Evolutionary conservation across 23 tunicate species (phyloP), one percentile per base, ranked within the genome.

Genomic region (Pegea sp.): DNA sequence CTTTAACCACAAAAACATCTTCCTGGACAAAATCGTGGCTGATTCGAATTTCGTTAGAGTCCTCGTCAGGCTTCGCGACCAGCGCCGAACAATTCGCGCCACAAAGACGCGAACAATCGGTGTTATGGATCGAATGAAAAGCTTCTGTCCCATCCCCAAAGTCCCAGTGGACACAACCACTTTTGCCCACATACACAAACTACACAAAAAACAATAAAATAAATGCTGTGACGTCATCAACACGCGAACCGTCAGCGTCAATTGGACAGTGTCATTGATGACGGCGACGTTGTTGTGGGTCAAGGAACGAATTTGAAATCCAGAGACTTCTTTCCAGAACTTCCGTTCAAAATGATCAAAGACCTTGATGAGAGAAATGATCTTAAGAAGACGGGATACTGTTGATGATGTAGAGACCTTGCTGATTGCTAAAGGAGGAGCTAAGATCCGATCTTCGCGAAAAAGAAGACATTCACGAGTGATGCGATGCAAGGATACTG

Each of bases 311-410:
- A 84, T 84, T 38, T 84, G 95, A 62, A 84, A 84, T 42, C 95
- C 95, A 2, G 95, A 84, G 22, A 84, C 95, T 58, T 84, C 95
- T 26, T 48, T 44, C 95, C 95, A 84, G 43, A 73, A 84, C 52
- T 84, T 84, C 19, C 95, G 48, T 56, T 84, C 95, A 44, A 61
- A 84, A 53, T 84, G 95, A 33, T 84, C 71, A 48, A 73, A 74
- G 20, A 44, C 33, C 81, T 71, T 8, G 46, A 11, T 19, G 22
- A 51, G 11, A 51, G 21, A 51, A 25, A 24, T 8, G 18, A 25
- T 24, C 20, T 28, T 23, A 31, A 29, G 13, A 28, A 52, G 6
- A 16, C 13, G 11, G 21, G 27, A 29, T 8, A 8, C 24, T 25
- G 24, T 52, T 27, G 22, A 26, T 16, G 0, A 63, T 13, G 8